Base-by-base conservation (phyloP, 2,113 vertebrate genomes). In the Circaetus gallicus region DNA sequence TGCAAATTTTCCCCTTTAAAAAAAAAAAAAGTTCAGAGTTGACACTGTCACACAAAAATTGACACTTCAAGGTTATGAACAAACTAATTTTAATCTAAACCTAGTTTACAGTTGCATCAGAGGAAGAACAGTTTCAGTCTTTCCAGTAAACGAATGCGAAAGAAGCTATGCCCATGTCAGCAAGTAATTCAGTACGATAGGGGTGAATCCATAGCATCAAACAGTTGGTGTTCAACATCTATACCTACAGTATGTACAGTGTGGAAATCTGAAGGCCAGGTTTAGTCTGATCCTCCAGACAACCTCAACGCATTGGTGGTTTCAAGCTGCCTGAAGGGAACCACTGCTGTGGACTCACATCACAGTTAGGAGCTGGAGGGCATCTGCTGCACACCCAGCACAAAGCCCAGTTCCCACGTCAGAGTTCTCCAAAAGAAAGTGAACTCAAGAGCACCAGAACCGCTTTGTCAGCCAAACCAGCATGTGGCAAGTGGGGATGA, bases 1-100 rank as follows among this genome's bases (percentile, higher is more conserved):
- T 86, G 62, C 21, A 86, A 49, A 22, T 28, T 32, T 70, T 81
- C 14, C n/a, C 50, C 28, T 50, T 81, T 17, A 50, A 50, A 28
- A 79, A 63, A 38, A 49, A 31, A 70, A 47, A 34, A 4, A 56
- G 8, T 36, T 63, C 31, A 31, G 50, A 76, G 34, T 82, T 86
- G 40, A 81, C 69, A 78, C 34, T 47, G 16, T 84, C 73, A 92
- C 84, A 95, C 65, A 95, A 73, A 95, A 92, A 89, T 9, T 63
- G 83, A 96, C 86, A 93, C 86, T 94, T 71, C 31, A 87, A 25
- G 8, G 47, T 86, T 95, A 91, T 25, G 69, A 93, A 91, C 86
- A 95, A 94, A 90, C 76, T 89, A 95, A 91, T 86, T 96, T 97
- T 96, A 95, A 97, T 94, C 89, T 95, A 96, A 89, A 89, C 86